Evolutionary conservation across 2,797 vertebrate species (phyloP).

Genomic region (Heteromormyrus szaboi): DNA sequence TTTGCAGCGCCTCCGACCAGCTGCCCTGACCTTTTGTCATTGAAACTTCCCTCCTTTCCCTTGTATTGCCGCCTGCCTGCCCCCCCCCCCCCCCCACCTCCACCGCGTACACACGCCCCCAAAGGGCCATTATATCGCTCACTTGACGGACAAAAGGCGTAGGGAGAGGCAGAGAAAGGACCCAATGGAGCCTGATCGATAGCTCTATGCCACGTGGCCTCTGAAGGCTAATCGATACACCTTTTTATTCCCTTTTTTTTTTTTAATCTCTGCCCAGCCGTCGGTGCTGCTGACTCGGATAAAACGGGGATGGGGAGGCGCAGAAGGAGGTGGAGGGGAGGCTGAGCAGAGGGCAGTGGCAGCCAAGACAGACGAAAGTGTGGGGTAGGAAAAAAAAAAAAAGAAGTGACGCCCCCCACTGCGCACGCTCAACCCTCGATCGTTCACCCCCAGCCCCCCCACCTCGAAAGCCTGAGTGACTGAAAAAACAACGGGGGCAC

Average conservation of each 20-base stretch:
- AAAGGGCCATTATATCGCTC: constrained; percentile 69
- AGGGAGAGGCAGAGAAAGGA: constrained; percentile 45
- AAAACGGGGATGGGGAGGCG: constrained; percentile 50
- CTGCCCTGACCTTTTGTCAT: constrained; percentile 85
- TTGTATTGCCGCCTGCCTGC: constrained; percentile 46
- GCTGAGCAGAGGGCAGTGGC: constrained; percentile 19
- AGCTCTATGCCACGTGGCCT: constrained; percentile 63
- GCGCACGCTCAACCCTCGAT: neutral
- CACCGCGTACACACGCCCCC: constrained; percentile 48
- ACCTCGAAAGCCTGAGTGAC: constrained; percentile 30
- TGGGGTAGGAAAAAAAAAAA: neutral
- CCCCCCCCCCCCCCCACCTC: constrained; percentile 41
- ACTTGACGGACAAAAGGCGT: constrained; percentile 68
- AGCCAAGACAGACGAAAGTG: neutral
- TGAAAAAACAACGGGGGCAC: constrained; percentile 54
- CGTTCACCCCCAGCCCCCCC: constrained; percentile 16
- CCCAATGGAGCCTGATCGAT: constrained; percentile 61
- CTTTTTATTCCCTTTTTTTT: constrained; percentile 21
- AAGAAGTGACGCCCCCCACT: neutral
- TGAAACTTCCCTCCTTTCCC: constrained; percentile 60
- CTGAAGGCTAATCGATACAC: constrained; percentile 74
- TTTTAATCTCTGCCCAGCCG: constrained; percentile 55
- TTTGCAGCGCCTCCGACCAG: constrained; percentile 72
- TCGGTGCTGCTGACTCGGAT: constrained; percentile 74
- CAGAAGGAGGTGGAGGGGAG: constrained; percentile 19